Evolutionary conservation across 2,797 vertebrate species (phyloP).

Genomic region (Acrocephalus scirpaceus): DNA sequence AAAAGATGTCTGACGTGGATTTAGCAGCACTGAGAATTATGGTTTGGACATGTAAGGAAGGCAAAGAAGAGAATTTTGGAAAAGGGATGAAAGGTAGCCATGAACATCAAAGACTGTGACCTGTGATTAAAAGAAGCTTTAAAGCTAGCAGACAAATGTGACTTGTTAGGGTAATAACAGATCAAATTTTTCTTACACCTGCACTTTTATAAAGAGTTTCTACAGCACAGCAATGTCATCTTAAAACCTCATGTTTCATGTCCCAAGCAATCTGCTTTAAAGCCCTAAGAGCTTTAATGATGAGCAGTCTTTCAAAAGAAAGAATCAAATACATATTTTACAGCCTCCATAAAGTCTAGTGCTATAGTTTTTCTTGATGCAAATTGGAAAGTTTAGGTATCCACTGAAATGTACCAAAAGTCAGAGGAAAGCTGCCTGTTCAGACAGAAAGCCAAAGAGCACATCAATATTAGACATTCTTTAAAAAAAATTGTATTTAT

Average conservation of each 20-base stretch:
- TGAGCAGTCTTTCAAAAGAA: slow-evolving; percentile 6
- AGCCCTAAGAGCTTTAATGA: slow-evolving; percentile 25
- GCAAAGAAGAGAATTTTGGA: slow-evolving; percentile 34
- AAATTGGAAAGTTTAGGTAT: background rate
- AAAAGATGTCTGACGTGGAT: background rate
- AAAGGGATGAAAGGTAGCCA: slow-evolving; percentile 25
- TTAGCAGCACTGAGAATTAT: background rate
- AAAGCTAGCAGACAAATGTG: slow-evolving; percentile 52
- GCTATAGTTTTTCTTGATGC: background rate
- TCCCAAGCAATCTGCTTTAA: slow-evolving; percentile 3
- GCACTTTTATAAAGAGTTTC: slow-evolving; percentile 19
- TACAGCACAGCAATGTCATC: background rate
- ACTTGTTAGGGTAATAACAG: slow-evolving; percentile 41
- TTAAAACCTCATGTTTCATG: slow-evolving; percentile 35
- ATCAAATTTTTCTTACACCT: slow-evolving; percentile 24
- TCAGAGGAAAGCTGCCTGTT: background rate
- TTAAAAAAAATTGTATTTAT: background rate
- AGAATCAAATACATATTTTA: slow-evolving; percentile 7
- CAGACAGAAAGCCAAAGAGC: background rate
- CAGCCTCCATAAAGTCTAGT: background rate
- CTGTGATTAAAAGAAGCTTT: slow-evolving; percentile 62
- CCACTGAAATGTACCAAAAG: background rate
- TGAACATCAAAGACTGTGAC: slow-evolving; percentile 42
- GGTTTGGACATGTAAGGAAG: background rate
- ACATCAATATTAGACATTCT: background rate